Conservation (phyloP, 1,140 invertebrate species). For the Armadillidium nasatum region DNA sequence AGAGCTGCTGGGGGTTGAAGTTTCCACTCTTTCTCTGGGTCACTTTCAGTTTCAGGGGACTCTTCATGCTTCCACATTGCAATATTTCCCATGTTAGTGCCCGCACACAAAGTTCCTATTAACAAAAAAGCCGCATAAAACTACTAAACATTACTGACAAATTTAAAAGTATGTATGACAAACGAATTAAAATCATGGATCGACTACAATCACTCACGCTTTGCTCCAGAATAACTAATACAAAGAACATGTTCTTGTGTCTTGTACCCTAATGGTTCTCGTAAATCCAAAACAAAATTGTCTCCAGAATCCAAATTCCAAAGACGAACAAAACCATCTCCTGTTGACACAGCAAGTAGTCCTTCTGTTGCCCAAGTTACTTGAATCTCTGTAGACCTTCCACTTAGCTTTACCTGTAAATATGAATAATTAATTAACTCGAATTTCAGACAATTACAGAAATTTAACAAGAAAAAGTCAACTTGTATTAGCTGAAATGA, state of each 20-base stretch:
- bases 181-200: no score
- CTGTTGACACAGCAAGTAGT: slow-evolving; percentile 68
- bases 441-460: slow-evolving; percentile 22
- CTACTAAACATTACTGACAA: not conserved
- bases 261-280: slow-evolving; percentile 49
- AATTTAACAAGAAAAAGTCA: no score
- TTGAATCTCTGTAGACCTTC: slow-evolving; percentile 59
- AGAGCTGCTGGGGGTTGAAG: slow-evolving; percentile 54
- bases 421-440: not conserved
- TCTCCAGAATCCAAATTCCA: slow-evolving; percentile 90
- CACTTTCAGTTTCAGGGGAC: slow-evolving; percentile 44
- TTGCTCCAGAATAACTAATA: slow-evolving; percentile 61
- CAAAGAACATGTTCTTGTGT: slow-evolving; percentile 64
- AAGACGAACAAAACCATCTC: slow-evolving; percentile 74
- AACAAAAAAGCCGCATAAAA: not conserved
- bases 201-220: slow-evolving; percentile 48
- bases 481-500: no score
- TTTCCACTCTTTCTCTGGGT: slow-evolving; percentile 51
- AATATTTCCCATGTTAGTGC: slow-evolving; percentile 83
- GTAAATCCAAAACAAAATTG: slow-evolving; percentile 71
- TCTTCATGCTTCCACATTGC: slow-evolving; percentile 73
- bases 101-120: slow-evolving; percentile 67
- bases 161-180: not conserved
- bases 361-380: slow-evolving; percentile 69
- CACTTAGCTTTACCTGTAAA: slow-evolving; percentile 69